A percentile compares a stretch with the other conserved stretches of the same genome.
These are phyloP conservation scores for Megalopta genalis DNA, from an alignment of 1,140 invertebrate species.

Conservation along the genomic window DNA sequence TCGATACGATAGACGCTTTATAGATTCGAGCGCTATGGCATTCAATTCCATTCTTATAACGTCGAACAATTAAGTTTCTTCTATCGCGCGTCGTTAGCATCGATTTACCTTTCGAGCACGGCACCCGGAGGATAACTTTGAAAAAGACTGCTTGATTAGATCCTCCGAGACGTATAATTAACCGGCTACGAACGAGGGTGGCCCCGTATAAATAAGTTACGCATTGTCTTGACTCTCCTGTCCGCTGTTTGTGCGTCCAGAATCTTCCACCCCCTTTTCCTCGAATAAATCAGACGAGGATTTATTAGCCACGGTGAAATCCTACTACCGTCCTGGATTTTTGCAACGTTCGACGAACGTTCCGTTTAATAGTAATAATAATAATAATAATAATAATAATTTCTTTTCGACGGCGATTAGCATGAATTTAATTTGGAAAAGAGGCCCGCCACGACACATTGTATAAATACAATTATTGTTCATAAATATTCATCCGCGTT, in stretches of 20 bases:
- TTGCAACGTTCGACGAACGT: not conserved
- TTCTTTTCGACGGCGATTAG: constrained; percentile 49
- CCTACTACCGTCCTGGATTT: no score
- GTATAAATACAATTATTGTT: constrained; percentile 73
- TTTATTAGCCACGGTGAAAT: not conserved
- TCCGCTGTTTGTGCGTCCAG: constrained; percentile 35
- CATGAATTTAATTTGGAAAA: constrained; percentile 74
- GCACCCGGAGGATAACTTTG: constrained; percentile 44
- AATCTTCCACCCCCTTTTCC: constrained; percentile 25
- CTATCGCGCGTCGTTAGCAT: constrained; percentile 25
- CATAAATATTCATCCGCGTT: constrained; percentile 77
- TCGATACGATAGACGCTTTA: not conserved
- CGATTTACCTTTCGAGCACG: constrained; percentile 6
- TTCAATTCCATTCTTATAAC: not conserved
- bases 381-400: no score
- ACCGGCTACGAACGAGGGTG: constrained; percentile 48
- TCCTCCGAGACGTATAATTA: constrained; percentile 63
- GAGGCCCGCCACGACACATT: constrained; percentile 61
- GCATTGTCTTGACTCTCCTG: constrained; percentile 42
- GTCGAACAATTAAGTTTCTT: constrained; percentile 7
- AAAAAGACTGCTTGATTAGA: constrained; percentile 57
- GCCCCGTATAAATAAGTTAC: constrained; percentile 63
- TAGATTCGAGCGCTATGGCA: not conserved
- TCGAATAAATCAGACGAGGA: constrained; percentile 18
- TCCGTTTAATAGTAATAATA: no score